These are phyloP conservation scores for Anas georgica DNA, from an alignment of 2,797 vertebrate genomes.

Conservation along the genomic window DNA sequence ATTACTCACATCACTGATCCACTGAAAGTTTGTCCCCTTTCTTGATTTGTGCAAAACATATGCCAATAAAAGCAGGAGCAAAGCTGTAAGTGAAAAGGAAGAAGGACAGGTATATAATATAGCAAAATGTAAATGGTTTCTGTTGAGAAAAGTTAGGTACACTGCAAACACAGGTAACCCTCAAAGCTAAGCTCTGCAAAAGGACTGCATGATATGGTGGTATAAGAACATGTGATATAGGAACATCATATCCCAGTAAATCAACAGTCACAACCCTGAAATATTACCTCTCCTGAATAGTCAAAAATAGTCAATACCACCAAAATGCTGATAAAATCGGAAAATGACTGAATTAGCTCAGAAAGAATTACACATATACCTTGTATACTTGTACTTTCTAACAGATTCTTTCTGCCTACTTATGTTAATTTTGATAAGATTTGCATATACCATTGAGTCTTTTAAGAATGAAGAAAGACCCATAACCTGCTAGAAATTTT, in stretches of 20 bases:
- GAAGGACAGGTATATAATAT: background rate
- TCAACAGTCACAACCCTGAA: background rate
- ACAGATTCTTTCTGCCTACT: background rate
- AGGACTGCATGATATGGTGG: background rate
- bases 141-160: background rate
- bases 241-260: background rate
- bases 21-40: background rate
- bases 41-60: background rate
- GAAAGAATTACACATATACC: background rate
- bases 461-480: background rate
- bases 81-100: background rate
- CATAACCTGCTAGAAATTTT: background rate
- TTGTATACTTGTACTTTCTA: background rate
- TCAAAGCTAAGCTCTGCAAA: background rate
- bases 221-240: background rate
- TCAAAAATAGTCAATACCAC: background rate
- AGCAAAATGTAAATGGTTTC: background rate
- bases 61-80: background rate
- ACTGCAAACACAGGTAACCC: background rate
- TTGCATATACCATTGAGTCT: background rate
- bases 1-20: background rate
- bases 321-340: conserved; percentile 19
- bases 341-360: background rate
- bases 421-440: background rate
- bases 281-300: background rate